Percentiles rank a stretch among this genome's conserved stretches.
Conservation (phyloP, 2,113 vertebrate species). For the Columbina picui region DNA sequence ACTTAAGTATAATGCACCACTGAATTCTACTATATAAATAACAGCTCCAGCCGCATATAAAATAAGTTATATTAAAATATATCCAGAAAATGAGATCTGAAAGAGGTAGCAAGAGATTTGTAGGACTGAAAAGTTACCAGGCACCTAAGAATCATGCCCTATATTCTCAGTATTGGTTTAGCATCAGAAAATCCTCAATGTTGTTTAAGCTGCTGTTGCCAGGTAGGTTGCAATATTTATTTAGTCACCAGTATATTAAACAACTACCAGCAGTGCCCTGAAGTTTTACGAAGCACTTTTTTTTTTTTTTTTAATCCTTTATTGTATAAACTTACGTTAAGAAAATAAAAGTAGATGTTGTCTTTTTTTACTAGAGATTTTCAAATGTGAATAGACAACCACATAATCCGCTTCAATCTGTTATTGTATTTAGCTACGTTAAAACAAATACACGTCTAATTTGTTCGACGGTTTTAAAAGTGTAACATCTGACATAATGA, state of each 20-base stretch:
- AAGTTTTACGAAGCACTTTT: background rate
- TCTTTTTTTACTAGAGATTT: background rate
- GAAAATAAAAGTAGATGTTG: slow-evolving; percentile 32
- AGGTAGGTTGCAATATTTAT: background rate
- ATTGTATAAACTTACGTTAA: background rate
- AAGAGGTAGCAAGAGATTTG: background rate
- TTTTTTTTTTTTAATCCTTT: background rate
- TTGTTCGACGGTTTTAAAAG: background rate
- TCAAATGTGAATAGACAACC: background rate
- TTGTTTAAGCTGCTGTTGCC: background rate
- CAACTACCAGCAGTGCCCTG: background rate
- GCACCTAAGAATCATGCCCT: background rate
- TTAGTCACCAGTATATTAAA: background rate
- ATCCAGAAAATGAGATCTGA: background rate
- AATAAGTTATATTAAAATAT: background rate
- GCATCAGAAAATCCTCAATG: background rate
- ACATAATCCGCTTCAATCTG: background rate
- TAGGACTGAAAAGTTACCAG: background rate
- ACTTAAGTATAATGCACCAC: background rate
- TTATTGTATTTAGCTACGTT: background rate
- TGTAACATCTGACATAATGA: background rate
- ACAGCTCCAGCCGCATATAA: background rate
- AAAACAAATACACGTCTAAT: slow-evolving; percentile 34
- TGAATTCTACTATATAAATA: background rate
- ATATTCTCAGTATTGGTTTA: background rate